These are phyloP conservation scores for Phrynosoma blainvillii DNA, from an alignment of 2,113 vertebrate genomes.

Conservation along the genomic window DNA sequence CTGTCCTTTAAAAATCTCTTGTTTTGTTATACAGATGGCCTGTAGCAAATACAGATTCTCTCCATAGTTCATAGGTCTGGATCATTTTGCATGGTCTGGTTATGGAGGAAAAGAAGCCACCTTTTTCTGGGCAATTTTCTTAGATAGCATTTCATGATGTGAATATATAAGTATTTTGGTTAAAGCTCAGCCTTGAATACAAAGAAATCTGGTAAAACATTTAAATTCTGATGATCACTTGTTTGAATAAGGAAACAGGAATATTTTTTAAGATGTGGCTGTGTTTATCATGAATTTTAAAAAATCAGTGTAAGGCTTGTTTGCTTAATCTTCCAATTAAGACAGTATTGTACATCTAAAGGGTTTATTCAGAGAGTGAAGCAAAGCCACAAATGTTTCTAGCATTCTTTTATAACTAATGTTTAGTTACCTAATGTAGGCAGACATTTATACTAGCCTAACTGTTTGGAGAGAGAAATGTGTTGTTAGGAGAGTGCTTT, in stretches of 20 bases:
- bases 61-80: not conserved
- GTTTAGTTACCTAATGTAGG: conserved; percentile 6
- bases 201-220: not conserved
- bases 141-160: not conserved
- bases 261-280: not conserved
- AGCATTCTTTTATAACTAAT: not conserved
- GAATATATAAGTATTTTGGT: not conserved
- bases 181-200: not conserved
- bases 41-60: not conserved
- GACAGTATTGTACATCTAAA: not conserved
- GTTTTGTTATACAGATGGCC: not conserved
- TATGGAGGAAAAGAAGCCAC: not conserved
- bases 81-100: not conserved
- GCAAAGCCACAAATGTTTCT: not conserved
- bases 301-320: not conserved
- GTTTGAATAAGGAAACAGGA: not conserved
- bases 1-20: not conserved
- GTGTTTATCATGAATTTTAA: not conserved
- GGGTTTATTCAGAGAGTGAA: not conserved
- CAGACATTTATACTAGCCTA: not conserved
- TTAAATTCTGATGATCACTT: not conserved
- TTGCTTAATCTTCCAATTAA: not conserved
- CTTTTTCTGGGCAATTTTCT: not conserved
- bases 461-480: not conserved
- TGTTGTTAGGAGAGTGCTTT: not conserved